A percentile compares a stretch with the other conserved stretches of the same genome.
Evolutionary conservation across 2,888 invertebrate genomes (phyloP).

Genomic region (Alviniconcha strummeri): DNA sequence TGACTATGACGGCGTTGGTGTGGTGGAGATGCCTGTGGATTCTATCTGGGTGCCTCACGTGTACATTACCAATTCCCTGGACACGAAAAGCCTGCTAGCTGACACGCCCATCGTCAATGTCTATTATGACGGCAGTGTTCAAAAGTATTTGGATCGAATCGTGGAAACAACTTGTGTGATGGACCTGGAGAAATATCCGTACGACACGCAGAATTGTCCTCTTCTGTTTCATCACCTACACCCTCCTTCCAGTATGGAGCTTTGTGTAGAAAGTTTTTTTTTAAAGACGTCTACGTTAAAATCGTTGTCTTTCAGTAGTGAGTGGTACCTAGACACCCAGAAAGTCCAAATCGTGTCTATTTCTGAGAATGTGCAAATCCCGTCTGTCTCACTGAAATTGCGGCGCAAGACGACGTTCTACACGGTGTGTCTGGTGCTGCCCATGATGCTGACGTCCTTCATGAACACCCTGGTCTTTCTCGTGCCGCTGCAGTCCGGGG

Average conservation of each 20-base stretch:
- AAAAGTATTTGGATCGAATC: not conserved
- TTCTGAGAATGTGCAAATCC: no score
- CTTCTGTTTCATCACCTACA: no score
- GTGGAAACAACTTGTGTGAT: slow-evolving; percentile 8
- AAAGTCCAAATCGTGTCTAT: no score
- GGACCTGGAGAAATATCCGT: slow-evolving; percentile 20
- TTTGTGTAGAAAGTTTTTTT: no score
- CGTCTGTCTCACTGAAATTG: not conserved
- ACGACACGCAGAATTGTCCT: slow-evolving; percentile 18
- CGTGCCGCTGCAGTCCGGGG: slow-evolving; percentile 31
- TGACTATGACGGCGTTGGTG: not conserved
- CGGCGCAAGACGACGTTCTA: not conserved
- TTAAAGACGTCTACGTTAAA: no score
- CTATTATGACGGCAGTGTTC: no score
- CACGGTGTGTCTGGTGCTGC: slow-evolving; percentile 1
- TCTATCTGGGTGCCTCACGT: slow-evolving; percentile 6
- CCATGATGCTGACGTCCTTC: no score
- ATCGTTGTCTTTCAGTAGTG: no score
- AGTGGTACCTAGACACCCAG: no score
- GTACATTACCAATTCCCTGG: slow-evolving; percentile 11
- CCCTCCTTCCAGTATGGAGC: no score
- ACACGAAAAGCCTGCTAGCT: not conserved
- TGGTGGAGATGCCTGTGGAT: not conserved
- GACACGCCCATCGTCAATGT: no score
- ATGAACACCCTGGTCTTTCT: slow-evolving; percentile 36